Base-by-base conservation (phyloP, 2,113 vertebrate species). In the mouse (Mus musculus) region DNA sequence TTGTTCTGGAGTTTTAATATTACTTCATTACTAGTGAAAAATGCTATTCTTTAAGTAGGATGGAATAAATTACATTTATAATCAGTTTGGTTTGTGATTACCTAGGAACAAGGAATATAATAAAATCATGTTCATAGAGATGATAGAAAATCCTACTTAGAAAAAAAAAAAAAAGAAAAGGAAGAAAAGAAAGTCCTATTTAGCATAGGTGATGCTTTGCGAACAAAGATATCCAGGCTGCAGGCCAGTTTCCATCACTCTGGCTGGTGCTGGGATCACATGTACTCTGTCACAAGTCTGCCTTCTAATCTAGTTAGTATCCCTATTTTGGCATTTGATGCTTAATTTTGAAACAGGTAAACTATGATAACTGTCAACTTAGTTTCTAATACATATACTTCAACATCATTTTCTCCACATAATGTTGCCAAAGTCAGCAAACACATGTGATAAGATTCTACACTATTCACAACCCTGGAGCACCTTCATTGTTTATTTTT, bases 281-380 rank as follows among this genome's bases (percentile, higher is more conserved):
- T 42, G 28, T 12, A 7, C 67, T 67, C 69, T 49, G 56, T 26
- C 39, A 42, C 20, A 69, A 88, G 24, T 89, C 75, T 93, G 90
- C 91, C 71, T 92, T 92, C 92, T 93, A 91, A 78, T 89, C 22
- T 56, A 52, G 5, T 88, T 92, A 93, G 87, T 85, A 82, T 82
- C 42, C 26, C 59, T 80, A 65, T 85, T 88, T 96, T 88, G 91
- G 65, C 65, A 88, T 87, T 67, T 81, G 81, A 7, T 85, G 3
- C 71, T 92, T 94, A 73, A 59, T 87, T 92, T 90, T 46, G 24
- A 75, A 84, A n/a, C 86, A 46, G n/a, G 30, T 63, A 96, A 93
- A 5, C 39, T 91, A 84, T 7, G 13, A 65, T 36, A 16, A 80
- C 88, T 36, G 13, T 82, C 91, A 24, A 75, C 72, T 95, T 87